phyloP scores from a whole-genome alignment of 2,888 invertebrate species.

The Caenorhabditis auriculariae region DNA sequence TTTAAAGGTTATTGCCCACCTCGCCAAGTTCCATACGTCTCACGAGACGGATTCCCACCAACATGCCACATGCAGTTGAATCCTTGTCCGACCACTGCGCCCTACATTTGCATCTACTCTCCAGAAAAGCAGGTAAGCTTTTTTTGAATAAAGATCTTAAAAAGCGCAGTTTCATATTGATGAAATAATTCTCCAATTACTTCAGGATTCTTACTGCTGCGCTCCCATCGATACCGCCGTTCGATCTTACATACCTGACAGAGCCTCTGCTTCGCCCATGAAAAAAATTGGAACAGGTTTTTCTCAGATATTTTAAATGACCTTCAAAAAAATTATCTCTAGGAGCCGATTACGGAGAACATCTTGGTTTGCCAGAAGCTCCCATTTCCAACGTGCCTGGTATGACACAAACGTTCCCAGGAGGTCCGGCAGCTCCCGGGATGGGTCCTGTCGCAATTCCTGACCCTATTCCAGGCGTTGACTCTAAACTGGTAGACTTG shows the following conservation, averaged over 20 bases:
- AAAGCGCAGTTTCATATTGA: background rate
- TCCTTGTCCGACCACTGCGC: conserved; percentile 59
- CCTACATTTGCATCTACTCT: conserved; percentile 62
- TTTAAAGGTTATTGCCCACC: conserved; percentile 59
- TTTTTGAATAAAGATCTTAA: background rate
- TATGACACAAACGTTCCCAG: conserved; percentile 37
- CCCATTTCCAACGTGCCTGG: conserved; percentile 21
- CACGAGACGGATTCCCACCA: conserved; percentile 49
- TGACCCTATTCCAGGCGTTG: conserved; percentile 42
- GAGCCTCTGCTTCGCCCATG: conserved; percentile 26
- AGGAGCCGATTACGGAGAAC: conserved; percentile 1
- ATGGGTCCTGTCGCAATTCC: conserved; percentile 32
- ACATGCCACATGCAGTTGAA: conserved; percentile 60
- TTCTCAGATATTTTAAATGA: background rate
- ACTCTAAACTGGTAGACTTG: conserved; percentile 17
- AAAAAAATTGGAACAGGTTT: conserved; percentile 15
- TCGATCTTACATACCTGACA: conserved; percentile 27
- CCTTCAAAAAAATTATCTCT: background rate
- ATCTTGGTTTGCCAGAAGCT: conserved; percentile 8
- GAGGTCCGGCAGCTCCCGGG: conserved; percentile 25
- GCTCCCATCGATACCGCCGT: conserved; percentile 60
- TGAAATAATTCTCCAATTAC: background rate
- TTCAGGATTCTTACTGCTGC: conserved; percentile 58
- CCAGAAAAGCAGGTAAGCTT: conserved; percentile 52
- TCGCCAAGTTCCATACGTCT: conserved; percentile 58